A percentile compares a stretch with the other conserved stretches of the same genome.
Evolutionary conservation across 2,888 invertebrate genomes (phyloP).

Genomic region (Sepioteuthis lessoniana): DNA sequence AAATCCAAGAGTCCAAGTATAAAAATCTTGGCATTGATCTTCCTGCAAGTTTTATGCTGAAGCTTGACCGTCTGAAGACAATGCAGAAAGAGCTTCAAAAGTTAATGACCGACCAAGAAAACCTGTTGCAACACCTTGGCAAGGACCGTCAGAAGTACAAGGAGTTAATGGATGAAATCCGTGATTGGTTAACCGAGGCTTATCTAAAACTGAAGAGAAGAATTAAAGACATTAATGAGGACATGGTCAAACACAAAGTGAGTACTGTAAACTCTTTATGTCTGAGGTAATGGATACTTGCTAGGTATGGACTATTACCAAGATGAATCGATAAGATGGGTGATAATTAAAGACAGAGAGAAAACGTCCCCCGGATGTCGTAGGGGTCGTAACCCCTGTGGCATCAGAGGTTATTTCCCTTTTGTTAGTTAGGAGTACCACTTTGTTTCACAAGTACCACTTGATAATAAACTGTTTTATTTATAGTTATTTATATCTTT

Average conservation of each 20-base stretch:
- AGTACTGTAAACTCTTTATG: too few species aligned
- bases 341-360: too few species aligned
- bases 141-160: slow-evolving; percentile 62
- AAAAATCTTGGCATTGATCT: slow-evolving; percentile 59
- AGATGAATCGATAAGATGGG: too few species aligned
- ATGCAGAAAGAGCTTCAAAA: slow-evolving; percentile 59
- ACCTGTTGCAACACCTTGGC: slow-evolving; percentile 63
- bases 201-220: slow-evolving; percentile 62
- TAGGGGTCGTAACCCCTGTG: too few species aligned
- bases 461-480: too few species aligned
- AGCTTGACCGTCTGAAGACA: slow-evolving; percentile 59
- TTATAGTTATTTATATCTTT: too few species aligned
- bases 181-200: slow-evolving; percentile 63
- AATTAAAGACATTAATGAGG: slow-evolving; percentile 62
- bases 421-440: not conserved
- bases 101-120: slow-evolving; percentile 62
- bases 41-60: slow-evolving; percentile 61
- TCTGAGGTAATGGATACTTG: too few species aligned
- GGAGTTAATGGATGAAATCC: slow-evolving; percentile 57
- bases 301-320: too few species aligned
- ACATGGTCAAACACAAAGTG: slow-evolving; percentile 65
- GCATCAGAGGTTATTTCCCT: too few species aligned
- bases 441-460: not conserved
- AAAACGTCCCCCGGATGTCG: too few species aligned
- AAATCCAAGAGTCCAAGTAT: slow-evolving; percentile 64